Base-by-base conservation (phyloP, 1,140 invertebrate genomes). In the Sycobia sp. region DNA sequence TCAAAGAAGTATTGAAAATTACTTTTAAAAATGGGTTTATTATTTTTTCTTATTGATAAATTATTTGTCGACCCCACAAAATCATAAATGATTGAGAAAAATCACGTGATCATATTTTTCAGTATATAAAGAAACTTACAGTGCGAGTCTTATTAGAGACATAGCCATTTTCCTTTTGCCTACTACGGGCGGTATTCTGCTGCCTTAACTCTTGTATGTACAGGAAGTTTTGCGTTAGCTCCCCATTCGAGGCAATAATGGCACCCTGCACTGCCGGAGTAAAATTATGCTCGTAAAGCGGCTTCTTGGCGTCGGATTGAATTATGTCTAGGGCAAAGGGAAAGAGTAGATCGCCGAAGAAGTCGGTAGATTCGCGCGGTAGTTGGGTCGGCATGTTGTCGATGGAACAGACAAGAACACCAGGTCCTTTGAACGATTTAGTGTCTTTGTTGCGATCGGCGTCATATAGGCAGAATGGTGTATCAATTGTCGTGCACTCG, bases 321-420 rank as follows among this genome's bases (percentile, higher is more conserved):
- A 99, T 87, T 72, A 99, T 97, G 65, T 98, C 93, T 50, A 88
- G 80, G 1, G 94, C 88, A 71, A 95, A 96, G 0, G 97, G 97
- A 66, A 88, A 86, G 0, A 99, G 83, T 0, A 98, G 84, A 73
- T 96, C 92, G 2, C 97, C 97, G 78, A 99, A 99, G 76, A 96
- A 96, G 74, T 99, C 96, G 0, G 97, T 99, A 0, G 97, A 90
- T 79, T 99, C 97, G 38, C 93, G 85, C 0, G 98, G 98, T 39
- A 99, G 83, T 77, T 99, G 98, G 0, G 98, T 99, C 1, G 98
- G 98, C 97, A 99, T 99, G 78, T 99, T 99, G 81, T 99, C 97
- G 64, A 99, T 99, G 4, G 95, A 97, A 77, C 98, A 99, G 2
- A 99, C 96, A 47, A 99, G 81, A 3, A 99, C 96, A 20, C 98